Evolutionary conservation across 2,888 invertebrate species (phyloP), one percentile per base, ranked within the genome.

Genomic region (Caenorhabditis sp.): DNA sequence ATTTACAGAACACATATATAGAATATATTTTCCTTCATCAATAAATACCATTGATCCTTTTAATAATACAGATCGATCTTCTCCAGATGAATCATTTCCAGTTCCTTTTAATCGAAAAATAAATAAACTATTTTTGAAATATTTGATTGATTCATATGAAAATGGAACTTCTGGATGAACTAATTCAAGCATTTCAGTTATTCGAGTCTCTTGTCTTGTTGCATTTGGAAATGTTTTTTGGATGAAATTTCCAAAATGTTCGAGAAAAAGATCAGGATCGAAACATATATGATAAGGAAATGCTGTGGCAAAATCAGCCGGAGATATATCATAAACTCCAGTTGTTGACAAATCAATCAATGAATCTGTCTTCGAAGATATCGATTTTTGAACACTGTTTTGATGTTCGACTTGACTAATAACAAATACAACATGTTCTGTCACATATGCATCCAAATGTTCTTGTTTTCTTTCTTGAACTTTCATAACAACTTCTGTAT

Each of bases 201-300:
- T 77, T 10, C 74, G 69, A 12, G 87, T 87, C 62, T 85, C 85
- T 23, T 83, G 83, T 17, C 77, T 68, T 8, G 64, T 65, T 7
- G 84, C 83, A 52, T 73, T 67, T n/a, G 87, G 87, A 64, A 70
- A 85, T 4, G 77, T 59, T 57, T 81, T 80, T 65, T 66, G 67
- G 57, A 64, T 67, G 36, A 66, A 73, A 61, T 58, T 63, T 66
- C 84, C 85, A 59, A 82, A 78, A 60, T 86, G 86, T 65, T 94
- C 92, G 83, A 97, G 93, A 87, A 92, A 91, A 89, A 97, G 91
- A 83, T 94, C 91, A 23, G 93, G 92, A 88, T 96, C 93, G 87
- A 97, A 96, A 92, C 96, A 94, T 83, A 97, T 90, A 88, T 97
- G 97, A 89, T 97, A 97, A 0, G 97, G 97, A 88, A 97, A 97